Evolutionary conservation across 2,113 vertebrate genomes (phyloP).

Genomic region (Gymnorhina tibicen): DNA sequence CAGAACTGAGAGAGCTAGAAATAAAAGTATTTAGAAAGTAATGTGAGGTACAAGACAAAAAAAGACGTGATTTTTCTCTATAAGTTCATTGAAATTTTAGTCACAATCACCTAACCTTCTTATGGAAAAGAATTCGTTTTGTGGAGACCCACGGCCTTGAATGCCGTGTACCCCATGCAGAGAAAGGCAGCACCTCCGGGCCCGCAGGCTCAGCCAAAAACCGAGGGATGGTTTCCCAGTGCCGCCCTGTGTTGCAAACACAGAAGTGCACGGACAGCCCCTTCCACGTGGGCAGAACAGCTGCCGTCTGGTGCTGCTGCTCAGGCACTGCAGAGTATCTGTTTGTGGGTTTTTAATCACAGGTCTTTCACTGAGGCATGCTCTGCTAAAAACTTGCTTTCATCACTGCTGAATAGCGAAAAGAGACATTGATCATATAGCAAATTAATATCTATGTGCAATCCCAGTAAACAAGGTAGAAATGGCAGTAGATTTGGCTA

Average conservation of each 20-base stretch:
- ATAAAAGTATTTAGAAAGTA: background rate
- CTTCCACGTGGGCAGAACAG: rapidly evolving
- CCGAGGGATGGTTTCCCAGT: background rate
- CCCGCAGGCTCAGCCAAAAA: background rate
- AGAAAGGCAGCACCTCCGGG: too few relatives aligned
- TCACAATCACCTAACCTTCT: background rate
- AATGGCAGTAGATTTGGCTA: background rate
- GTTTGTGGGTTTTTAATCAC: background rate
- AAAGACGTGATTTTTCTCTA: background rate
- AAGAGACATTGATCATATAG: background rate
- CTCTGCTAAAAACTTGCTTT: background rate
- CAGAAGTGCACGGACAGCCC: background rate
- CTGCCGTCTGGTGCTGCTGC: background rate
- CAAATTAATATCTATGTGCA: background rate
- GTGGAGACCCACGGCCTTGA: background rate
- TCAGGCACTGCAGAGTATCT: background rate
- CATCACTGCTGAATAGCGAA: background rate
- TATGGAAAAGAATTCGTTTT: background rate
- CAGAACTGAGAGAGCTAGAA: background rate
- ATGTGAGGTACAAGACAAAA: background rate
- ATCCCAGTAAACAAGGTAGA: background rate
- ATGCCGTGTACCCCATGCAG: rapidly evolving
- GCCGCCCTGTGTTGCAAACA: background rate
- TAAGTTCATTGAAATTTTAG: background rate
- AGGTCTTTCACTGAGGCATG: background rate